These are phyloP conservation scores for Allygus modestus DNA, from an alignment of 2,888 invertebrate genomes.

Conservation along the genomic window DNA sequence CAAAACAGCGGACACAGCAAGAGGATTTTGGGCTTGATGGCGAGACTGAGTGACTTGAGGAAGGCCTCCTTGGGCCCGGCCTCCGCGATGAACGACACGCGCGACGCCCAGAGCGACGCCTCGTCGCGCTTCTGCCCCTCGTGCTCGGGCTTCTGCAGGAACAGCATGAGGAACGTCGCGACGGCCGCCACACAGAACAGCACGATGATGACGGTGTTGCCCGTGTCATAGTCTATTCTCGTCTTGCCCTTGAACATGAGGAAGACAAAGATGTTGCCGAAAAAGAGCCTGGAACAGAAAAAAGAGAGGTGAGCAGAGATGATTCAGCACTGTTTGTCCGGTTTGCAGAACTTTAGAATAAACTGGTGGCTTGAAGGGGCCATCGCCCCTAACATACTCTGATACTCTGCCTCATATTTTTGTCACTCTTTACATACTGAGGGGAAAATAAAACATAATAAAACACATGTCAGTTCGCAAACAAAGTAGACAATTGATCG, in stretches of 20 bases:
- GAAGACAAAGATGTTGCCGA: constrained; percentile 97
- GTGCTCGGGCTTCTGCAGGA: constrained; percentile 75
- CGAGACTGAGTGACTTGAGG: constrained; percentile 47
- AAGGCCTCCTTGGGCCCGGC: constrained; percentile 58
- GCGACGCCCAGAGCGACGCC: constrained; percentile 47
- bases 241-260: constrained; percentile 91
- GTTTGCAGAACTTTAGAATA: no score
- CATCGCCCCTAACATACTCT: no score
- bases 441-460: no score
- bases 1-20: constrained; percentile 52
- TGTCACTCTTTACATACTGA: no score
- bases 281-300: constrained; percentile 86
- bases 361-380: no score
- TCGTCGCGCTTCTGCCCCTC: constrained; percentile 51
- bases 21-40: constrained; percentile 41
- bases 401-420: no score
- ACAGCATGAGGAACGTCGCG: constrained; percentile 78
- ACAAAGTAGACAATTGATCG: no score
- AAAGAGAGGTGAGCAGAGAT: not conserved
- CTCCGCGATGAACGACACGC: constrained; percentile 53
- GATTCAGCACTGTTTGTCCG: no score
- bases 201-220: constrained; percentile 89
- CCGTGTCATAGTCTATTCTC: constrained; percentile 83
- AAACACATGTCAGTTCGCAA: no score
- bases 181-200: constrained; percentile 79